Evolutionary conservation across 2,797 vertebrate species (phyloP), one percentile per base, ranked within the genome.

Genomic region (Synanceia verrucosa): DNA sequence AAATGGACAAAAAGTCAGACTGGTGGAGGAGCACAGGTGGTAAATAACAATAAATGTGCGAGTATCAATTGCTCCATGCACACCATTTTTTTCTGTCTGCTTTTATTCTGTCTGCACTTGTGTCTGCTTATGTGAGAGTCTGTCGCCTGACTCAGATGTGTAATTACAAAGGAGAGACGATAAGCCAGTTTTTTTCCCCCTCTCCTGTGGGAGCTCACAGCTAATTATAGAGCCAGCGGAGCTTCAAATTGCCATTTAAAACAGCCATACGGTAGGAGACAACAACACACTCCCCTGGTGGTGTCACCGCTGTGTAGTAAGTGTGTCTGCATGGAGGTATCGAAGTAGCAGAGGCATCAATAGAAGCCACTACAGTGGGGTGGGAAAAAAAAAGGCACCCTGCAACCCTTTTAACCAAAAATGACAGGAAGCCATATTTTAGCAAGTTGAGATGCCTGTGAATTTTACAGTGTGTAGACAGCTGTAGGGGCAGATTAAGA

Each of bases 191-290:
- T 88, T 82, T 63, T 65, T 21, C 14, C 31, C 10, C 61, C 70
- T 66, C 86, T 93, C 92, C 93, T 87, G 74, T 86, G 93, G 93
- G 93, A 94, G 84, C 87, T 89, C 84, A 78, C 85, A 89, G 88
- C 92, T 94, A 93, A 94, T 94, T 95, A 94, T 91, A 91, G 92
- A 93, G 90, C 88, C 91, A 93, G 87, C 89, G 76, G 92, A 94
- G 93, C 93, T 91, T 93, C 91, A 94, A 94, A 94, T 94, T 94
- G 91, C 91, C 91, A 91, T 94, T 94, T 93, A 92, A 90, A 93
- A 91, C 89, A 93, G 87, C 89, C 90, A 90, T 92, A 94, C 89
- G 89, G 89, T 87, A 91, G 85, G 89, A 93, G 89, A 94, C 91
- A 94, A 91, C 91, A 90, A 92, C 87, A 90, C 83, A 85, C 84